phyloP scores from a whole-genome alignment of 2,113 vertebrate genomes.

The Penelope pileata region DNA sequence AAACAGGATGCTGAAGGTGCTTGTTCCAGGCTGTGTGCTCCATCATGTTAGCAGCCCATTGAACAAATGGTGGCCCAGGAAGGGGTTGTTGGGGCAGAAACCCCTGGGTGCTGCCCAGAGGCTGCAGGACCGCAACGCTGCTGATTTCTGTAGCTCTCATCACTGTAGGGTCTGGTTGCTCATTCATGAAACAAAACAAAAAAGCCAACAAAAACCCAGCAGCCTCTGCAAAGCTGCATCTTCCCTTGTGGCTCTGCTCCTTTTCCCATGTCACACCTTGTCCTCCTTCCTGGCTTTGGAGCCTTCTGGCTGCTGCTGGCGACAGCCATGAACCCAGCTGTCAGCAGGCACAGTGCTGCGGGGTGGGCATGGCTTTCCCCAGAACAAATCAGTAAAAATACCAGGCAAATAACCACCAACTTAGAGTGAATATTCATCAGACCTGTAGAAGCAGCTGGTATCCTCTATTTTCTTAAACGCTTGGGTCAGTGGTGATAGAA shows the following conservation, averaged over 20 bases:
- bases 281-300: background rate
- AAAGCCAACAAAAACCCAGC: background rate
- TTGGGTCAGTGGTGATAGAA: background rate
- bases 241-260: background rate
- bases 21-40: background rate
- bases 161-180: background rate
- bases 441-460: background rate
- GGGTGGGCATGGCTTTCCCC: background rate
- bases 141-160: background rate
- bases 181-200: background rate
- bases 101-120: background rate
- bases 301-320: background rate
- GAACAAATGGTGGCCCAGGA: background rate
- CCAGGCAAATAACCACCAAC: background rate
- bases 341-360: background rate
- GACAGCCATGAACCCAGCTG: background rate
- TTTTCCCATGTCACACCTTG: background rate
- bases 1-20: background rate
- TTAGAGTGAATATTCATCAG: background rate
- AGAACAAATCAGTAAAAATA: background rate
- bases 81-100: background rate
- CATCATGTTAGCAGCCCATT: accelerated
- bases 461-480: background rate
- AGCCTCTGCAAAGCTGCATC: background rate
- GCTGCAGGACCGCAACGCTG: accelerated